These are phyloP conservation scores for Amiota communis DNA, from an alignment of 2,888 invertebrate genomes.

Conservation along the genomic window DNA sequence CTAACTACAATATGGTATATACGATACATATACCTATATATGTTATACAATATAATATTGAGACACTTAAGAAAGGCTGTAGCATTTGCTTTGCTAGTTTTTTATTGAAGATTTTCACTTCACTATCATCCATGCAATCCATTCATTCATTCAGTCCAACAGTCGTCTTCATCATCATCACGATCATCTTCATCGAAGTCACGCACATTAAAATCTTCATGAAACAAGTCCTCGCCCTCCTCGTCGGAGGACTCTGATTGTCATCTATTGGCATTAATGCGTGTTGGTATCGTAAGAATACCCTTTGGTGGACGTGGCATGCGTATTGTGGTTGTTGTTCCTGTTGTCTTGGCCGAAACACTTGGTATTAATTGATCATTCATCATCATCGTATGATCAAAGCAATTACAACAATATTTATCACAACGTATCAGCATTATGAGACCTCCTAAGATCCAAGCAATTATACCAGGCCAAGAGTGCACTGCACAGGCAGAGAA, in stretches of 20 bases:
- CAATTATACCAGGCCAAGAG: slow-evolving; percentile 71
- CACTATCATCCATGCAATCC: not conserved
- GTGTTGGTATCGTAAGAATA: slow-evolving; percentile 65
- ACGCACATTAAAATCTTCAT: slow-evolving; percentile 70
- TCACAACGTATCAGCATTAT: slow-evolving; percentile 70
- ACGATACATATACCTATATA: no score
- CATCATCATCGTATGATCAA: slow-evolving; percentile 63
- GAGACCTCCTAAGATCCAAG: slow-evolving; percentile 70
- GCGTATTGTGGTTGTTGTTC: slow-evolving; percentile 68
- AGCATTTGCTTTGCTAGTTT: slow-evolving; percentile 5
- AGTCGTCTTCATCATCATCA: slow-evolving; percentile 54
- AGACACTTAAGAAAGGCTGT: slow-evolving; percentile 16
- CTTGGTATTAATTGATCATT: slow-evolving; percentile 70
- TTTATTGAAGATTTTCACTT: not conserved
- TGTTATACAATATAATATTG: not conserved
- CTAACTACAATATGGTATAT: slow-evolving; percentile 14
- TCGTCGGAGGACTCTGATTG: slow-evolving; percentile 70
- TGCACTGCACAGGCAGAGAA: slow-evolving; percentile 67
- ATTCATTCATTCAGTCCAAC: slow-evolving; percentile 63
- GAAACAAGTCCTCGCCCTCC: slow-evolving; percentile 70
- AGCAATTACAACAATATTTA: slow-evolving; percentile 71
- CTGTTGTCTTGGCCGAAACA: slow-evolving; percentile 67
- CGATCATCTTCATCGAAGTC: slow-evolving; percentile 62
- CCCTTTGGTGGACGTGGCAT: slow-evolving; percentile 69
- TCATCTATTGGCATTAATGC: slow-evolving; percentile 70